Percentiles rank a stretch among this genome's conserved stretches.
Conservation (phyloP, 2,888 invertebrate species). For the Noctua comes region DNA sequence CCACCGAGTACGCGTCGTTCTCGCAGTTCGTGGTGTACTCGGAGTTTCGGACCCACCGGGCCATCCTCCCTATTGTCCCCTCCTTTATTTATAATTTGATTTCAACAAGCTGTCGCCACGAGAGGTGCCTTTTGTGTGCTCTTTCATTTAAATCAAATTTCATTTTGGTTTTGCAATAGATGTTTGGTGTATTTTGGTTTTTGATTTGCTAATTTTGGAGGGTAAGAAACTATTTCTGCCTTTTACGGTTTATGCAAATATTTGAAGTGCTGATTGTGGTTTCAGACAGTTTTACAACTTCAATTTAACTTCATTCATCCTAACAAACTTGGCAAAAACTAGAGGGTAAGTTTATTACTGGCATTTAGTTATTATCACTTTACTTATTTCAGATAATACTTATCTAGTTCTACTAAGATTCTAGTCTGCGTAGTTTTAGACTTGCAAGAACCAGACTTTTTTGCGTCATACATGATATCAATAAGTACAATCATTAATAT, state of each 20-base stretch:
- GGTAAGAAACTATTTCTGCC: background rate
- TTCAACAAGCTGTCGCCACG: conserved; percentile 81
- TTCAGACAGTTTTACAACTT: background rate
- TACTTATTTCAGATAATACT: background rate
- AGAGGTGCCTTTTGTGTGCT: conserved; percentile 64
- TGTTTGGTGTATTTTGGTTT: conserved; percentile 43
- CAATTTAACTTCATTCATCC: background rate
- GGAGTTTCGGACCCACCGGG: conserved; percentile 51
- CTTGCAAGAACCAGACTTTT: conserved; percentile 25
- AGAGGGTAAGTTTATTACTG: background rate
- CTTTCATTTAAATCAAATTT: conserved; percentile 69
- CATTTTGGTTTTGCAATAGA: conserved; percentile 62
- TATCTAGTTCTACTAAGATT: background rate
- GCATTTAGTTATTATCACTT: background rate
- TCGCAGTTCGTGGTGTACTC: conserved; percentile 29
- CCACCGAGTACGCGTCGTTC: conserved; percentile 51
- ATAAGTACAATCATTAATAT: conserved; percentile 15
- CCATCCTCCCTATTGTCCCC: conserved; percentile 67
- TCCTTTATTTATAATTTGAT: conserved; percentile 81
- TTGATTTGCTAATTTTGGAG: conserved; percentile 10
- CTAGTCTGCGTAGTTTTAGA: background rate
- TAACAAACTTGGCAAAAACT: background rate
- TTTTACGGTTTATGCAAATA: conserved; percentile 7
- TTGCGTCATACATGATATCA: conserved; percentile 33
- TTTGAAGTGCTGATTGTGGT: conserved; percentile 5